Evolutionary conservation across 2,113 vertebrate genomes (phyloP).

Genomic region (Mirza zaza): DNA sequence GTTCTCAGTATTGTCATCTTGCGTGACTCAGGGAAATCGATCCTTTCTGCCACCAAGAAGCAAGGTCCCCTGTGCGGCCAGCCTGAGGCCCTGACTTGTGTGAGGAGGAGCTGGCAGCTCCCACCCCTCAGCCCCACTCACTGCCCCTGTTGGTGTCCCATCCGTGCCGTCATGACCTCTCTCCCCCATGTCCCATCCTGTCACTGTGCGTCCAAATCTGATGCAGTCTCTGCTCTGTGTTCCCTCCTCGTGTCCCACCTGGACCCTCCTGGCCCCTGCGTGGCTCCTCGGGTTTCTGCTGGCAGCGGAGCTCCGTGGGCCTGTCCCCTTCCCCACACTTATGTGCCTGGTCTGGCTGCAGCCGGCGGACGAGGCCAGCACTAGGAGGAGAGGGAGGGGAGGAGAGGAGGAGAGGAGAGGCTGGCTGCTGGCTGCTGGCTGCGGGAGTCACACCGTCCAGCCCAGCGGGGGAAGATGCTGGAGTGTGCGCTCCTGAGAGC

Average conservation of each 20-base stretch:
- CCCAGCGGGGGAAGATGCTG: neutral
- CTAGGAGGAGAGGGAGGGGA: neutral
- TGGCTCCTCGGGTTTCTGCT: slow-evolving; percentile 43
- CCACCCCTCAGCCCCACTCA: slow-evolving; percentile 76
- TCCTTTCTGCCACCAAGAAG: neutral
- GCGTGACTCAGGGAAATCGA: neutral
- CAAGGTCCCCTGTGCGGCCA: neutral
- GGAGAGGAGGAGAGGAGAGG: neutral
- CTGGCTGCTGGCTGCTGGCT: neutral
- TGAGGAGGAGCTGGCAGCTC: neutral
- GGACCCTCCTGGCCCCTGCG: slow-evolving; percentile 70
- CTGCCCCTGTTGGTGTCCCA: slow-evolving; percentile 86
- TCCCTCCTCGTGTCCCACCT: slow-evolving; percentile 83
- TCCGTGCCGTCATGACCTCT: slow-evolving; percentile 81
- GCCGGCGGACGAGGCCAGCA: neutral
- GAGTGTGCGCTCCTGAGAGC: neutral
- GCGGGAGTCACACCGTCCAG: neutral
- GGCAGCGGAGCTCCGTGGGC: slow-evolving; percentile 18
- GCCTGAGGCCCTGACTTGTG: neutral
- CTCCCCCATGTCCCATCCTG: slow-evolving; percentile 84
- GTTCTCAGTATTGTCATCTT: neutral
- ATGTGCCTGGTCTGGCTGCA: neutral
- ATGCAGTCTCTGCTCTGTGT: slow-evolving; percentile 86
- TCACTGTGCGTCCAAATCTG: slow-evolving; percentile 84
- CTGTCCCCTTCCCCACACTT: neutral